A percentile compares a stretch with the other conserved stretches of the same genome.
These are phyloP conservation scores for Donacobius atricapilla DNA, from an alignment of 2,113 vertebrate species.

Conservation along the genomic window DNA sequence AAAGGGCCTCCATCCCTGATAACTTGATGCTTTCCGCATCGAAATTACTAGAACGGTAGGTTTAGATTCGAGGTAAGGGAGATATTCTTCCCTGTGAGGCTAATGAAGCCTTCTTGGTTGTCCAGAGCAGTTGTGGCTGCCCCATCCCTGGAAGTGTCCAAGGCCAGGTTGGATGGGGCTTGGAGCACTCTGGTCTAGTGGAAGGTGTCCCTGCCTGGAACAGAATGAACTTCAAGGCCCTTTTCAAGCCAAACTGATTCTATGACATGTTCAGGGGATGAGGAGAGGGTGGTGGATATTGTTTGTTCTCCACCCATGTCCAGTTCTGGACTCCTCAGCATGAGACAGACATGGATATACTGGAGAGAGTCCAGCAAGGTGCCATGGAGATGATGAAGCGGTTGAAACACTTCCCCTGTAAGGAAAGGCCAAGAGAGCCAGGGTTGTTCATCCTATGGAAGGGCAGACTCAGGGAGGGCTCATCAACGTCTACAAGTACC, in stretches of 20 bases:
- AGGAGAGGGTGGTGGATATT: background rate
- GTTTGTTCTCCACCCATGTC: background rate
- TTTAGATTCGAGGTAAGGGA: background rate
- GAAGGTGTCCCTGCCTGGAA: background rate
- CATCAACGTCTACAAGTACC: background rate
- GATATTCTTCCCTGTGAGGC: background rate
- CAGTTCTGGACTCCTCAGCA: background rate
- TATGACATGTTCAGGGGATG: background rate
- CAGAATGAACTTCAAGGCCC: background rate
- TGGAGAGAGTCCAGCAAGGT: rapidly evolving
- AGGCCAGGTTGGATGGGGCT: background rate
- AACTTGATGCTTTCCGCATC: background rate
- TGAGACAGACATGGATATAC: no score
- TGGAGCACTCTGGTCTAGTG: rapidly evolving
- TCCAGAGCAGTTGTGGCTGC: background rate
- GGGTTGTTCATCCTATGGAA: background rate
- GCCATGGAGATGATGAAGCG: background rate
- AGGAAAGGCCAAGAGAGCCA: background rate
- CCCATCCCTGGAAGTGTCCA: background rate
- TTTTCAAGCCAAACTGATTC: background rate
- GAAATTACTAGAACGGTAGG: background rate
- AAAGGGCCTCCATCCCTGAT: background rate
- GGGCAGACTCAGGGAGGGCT: background rate
- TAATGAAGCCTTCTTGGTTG: background rate
- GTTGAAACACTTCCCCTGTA: background rate